A percentile compares a stretch with the other conserved stretches of the same genome.
phyloP scores from a whole-genome alignment of 2,888 invertebrate genomes.

The Trachelus tabidus region DNA sequence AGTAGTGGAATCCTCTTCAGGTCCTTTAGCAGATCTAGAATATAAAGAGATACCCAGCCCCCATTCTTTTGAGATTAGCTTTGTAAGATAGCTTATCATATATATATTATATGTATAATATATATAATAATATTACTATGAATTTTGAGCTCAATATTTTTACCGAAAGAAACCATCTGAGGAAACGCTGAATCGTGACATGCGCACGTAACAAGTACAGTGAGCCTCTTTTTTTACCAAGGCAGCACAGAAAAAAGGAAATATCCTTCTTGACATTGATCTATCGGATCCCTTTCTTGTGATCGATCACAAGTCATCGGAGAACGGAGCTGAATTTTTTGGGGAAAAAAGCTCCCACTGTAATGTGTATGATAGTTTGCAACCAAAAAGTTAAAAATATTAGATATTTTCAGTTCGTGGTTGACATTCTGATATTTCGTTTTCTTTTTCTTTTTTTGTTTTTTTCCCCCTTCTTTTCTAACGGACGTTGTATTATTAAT shows the following conservation, averaged over 20 bases:
- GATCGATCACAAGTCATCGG: background rate
- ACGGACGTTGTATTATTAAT: slow-evolving; percentile 37
- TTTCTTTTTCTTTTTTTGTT: slow-evolving; percentile 20
- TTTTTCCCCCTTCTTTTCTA: slow-evolving; percentile 24
- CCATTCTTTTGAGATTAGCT: slow-evolving; percentile 40
- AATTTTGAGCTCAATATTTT: slow-evolving; percentile 46
- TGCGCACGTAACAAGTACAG: slow-evolving; percentile 19
- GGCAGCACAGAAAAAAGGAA: background rate
- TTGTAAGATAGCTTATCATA: slow-evolving; percentile 42
- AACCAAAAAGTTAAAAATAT: slow-evolving; percentile 39
- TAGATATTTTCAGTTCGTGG: slow-evolving; percentile 36
- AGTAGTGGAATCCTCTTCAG: slow-evolving; percentile 27
- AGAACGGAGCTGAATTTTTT: background rate
- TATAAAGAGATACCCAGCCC: background rate
- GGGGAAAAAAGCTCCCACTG: slow-evolving; percentile 13
- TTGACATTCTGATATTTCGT: slow-evolving; percentile 29
- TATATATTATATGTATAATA: slow-evolving; percentile 23
- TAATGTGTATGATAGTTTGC: slow-evolving; percentile 26
- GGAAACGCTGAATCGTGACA: slow-evolving; percentile 18
- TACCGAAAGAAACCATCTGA: slow-evolving; percentile 26
- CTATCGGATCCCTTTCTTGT: background rate
- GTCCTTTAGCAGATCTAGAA: background rate
- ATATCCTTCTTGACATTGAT: background rate
- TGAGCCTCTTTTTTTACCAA: background rate
- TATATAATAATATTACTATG: slow-evolving; percentile 28